Base-by-base conservation (phyloP, 1,140 invertebrate species). In the Bombus soroeensis region DNA sequence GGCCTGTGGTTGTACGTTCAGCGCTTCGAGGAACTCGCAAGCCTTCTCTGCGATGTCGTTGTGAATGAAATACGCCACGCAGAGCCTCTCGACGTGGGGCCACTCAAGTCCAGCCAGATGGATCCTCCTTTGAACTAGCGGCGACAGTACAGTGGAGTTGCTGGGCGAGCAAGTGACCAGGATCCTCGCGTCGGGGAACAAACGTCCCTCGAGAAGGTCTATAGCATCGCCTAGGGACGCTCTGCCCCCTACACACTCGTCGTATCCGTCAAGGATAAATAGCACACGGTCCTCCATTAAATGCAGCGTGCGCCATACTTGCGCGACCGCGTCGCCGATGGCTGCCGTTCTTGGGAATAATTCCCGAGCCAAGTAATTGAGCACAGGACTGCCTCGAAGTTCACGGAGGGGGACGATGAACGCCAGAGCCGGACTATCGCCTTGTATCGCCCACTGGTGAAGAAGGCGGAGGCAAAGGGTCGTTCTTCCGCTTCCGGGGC, bases 241-340 rank as follows among this genome's bases (percentile, higher is more conserved):
- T 25, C 94, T 92, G n/a, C 93, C 94, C 12, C 92, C 91, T 12
- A 93, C 85, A 53, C 94, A 94, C 80, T 96, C 95, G 88, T 96
- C 96, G 90, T 96, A 96, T 1, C 96, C 96, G 90, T 96, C 96
- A 57, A 96, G 91, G 34, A 96, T 94, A 87, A 96, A 96, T 12
- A 96, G 92, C 13, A 96, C 93, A 32, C 96, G 94, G 43, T 95
- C 95, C 80, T 96, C 96, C 79, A 96, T 90, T 3, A 95, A 87
- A 80, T 95, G 94, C 64, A 95, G 78, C 10, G 94, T 95, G 43
- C 94, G 92, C 95, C 95, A 95, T 9, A 95, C 91, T 74, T 95
- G 94, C 62, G 87, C 91, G 81, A 92, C 93, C 81, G 93, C 90
- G 34, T 94, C 92, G 12, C 92, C 81, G 37, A 93, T 83, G 12